phyloP scores from a whole-genome alignment of 2,113 vertebrate species.

The Varanus salvator region DNA sequence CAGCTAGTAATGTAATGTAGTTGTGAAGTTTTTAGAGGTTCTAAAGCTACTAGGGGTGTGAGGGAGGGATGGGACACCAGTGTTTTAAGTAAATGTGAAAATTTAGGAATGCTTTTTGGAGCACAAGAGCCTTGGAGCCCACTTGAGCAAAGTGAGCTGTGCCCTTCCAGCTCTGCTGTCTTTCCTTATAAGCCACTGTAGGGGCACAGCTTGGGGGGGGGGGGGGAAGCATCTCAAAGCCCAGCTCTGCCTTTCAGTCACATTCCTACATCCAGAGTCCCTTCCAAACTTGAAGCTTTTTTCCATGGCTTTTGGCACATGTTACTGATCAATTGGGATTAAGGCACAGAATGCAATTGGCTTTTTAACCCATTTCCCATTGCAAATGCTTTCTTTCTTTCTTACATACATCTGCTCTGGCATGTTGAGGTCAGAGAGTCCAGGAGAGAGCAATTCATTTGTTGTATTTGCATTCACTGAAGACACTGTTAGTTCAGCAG shows the following conservation, averaged over 20 bases:
- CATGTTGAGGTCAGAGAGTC: too few relatives aligned
- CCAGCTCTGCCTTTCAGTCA: too few relatives aligned
- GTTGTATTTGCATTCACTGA: not conserved
- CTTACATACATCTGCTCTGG: too few relatives aligned
- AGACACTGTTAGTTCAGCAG: too few relatives aligned
- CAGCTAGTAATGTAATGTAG: conserved; percentile 24
- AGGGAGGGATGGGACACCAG: not conserved
- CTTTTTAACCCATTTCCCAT: too few relatives aligned
- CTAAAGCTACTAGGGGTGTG: rapidly evolving
- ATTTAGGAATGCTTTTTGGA: not conserved
- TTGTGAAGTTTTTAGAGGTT: rapidly evolving
- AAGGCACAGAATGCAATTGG: not conserved
- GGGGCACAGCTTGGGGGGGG: too few relatives aligned
- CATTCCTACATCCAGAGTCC: too few relatives aligned
- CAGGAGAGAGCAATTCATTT: too few relatives aligned
- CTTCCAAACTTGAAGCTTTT: rapidly evolving
- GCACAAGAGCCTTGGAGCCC: not conserved
- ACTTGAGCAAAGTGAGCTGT: conserved; percentile 42
- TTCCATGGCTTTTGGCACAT: rapidly evolving
- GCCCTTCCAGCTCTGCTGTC: too few relatives aligned
- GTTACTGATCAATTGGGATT: too few relatives aligned
- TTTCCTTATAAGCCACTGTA: conserved; percentile 23
- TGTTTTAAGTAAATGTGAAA: not conserved
- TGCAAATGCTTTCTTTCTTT: too few relatives aligned
- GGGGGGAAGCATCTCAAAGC: too few relatives aligned